Percentiles rank a stretch among this genome's conserved stretches.
phyloP scores from a whole-genome alignment of 2,797 vertebrate genomes.

The Enteromius fasciolatus region DNA sequence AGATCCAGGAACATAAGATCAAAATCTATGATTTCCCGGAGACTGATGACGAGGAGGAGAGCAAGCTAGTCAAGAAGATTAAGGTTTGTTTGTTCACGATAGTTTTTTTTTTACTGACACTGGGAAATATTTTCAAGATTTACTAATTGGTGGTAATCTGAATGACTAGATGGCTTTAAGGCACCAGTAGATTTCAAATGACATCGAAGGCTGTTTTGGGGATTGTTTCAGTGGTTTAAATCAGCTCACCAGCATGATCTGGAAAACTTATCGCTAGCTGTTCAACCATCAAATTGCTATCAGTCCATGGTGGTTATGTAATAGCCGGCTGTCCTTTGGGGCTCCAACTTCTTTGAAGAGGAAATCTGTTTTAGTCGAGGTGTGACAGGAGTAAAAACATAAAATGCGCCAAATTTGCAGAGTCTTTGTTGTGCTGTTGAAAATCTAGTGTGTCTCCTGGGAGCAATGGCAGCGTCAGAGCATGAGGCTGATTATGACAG shows the following conservation, averaged over 20 bases:
- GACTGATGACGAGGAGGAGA: constrained; percentile 95
- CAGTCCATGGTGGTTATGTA: not conserved
- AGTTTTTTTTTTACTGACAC: not conserved
- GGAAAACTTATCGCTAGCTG: not conserved
- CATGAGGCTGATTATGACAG: not conserved
- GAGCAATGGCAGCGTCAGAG: not conserved
- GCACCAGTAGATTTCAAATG: too few relatives aligned
- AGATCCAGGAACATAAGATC: constrained; percentile 97
- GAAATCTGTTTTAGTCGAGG: not conserved
- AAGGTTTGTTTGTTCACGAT: constrained; percentile 77
- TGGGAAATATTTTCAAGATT: not conserved
- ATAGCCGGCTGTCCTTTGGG: not conserved
- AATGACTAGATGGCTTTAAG: not conserved
- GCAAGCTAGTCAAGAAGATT: constrained; percentile 92
- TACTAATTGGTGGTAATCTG: not conserved
- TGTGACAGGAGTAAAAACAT: not conserved
- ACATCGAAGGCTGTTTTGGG: not conserved
- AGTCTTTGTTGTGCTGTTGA: not conserved
- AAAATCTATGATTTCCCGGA: constrained; percentile 98
- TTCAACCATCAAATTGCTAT: not conserved
- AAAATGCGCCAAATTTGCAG: not conserved
- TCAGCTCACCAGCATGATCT: not conserved
- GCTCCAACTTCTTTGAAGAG: not conserved
- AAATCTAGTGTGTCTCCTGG: not conserved
- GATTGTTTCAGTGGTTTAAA: not conserved